Percentiles rank a stretch among this genome's conserved stretches.
phyloP scores from a whole-genome alignment of 1,140 invertebrate genomes.

The Drosophila oshimai region DNA sequence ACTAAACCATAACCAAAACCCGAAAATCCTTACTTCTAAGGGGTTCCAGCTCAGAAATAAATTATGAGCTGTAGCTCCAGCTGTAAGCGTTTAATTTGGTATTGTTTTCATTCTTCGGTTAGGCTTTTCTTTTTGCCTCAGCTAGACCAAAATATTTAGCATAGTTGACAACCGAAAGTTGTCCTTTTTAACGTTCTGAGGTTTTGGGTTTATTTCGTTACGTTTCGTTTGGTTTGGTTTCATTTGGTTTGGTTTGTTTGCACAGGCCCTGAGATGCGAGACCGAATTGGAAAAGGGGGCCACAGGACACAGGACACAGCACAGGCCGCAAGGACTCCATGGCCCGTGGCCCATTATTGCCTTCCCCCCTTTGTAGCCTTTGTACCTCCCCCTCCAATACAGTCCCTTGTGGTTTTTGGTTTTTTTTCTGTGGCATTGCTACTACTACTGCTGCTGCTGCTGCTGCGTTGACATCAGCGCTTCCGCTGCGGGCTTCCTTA shows the following conservation, averaged over 20 bases:
- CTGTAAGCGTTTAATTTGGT: slow-evolving; percentile 70
- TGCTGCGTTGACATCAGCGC: slow-evolving; percentile 72
- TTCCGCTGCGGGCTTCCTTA: slow-evolving; percentile 77
- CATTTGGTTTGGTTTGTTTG: slow-evolving; percentile 53
- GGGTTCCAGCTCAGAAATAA: slow-evolving; percentile 36
- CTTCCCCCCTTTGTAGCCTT: slow-evolving; percentile 22
- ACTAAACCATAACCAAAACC: neutral
- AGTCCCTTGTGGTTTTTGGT: slow-evolving; percentile 66
- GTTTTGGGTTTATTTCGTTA: slow-evolving; percentile 78
- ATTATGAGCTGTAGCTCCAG: slow-evolving; percentile 51
- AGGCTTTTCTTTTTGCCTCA: slow-evolving; percentile 2
- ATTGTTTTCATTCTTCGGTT: slow-evolving; percentile 39
- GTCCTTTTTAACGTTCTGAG: slow-evolving; percentile 77
- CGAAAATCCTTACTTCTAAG: slow-evolving; percentile 2
- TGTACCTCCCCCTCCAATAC: slow-evolving; percentile 25
- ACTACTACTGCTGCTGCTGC: slow-evolving; percentile 2
- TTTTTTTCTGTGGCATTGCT: slow-evolving; percentile 30
- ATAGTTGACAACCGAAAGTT: slow-evolving; percentile 73
- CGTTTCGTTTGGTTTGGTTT: slow-evolving; percentile 72
- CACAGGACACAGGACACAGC: slow-evolving; percentile 19
- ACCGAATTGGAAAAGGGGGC: slow-evolving; percentile 67
- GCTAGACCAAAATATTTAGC: slow-evolving; percentile 60
- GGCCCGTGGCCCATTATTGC: slow-evolving; percentile 64
- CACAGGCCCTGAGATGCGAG: slow-evolving; percentile 51
- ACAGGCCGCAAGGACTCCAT: slow-evolving; percentile 64